A percentile compares a stretch with the other conserved stretches of the same genome.
Evolutionary conservation across 2,113 vertebrate species (phyloP).

Genomic region (Oophaga pumilio): DNA sequence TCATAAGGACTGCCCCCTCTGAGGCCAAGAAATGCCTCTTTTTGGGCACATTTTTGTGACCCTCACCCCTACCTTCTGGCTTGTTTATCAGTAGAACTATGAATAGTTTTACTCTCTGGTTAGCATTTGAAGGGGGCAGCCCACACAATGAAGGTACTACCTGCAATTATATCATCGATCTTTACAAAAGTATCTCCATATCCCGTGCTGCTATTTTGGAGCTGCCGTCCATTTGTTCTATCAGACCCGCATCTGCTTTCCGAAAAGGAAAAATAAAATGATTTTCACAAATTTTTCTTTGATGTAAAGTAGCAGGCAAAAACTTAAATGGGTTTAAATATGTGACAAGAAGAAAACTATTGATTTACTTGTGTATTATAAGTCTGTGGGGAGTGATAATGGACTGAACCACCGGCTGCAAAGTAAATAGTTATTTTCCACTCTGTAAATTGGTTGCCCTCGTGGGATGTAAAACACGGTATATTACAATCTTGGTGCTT

Average conservation of each 20-base stretch:
- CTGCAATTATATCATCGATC: too few relatives aligned
- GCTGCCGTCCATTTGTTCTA: not conserved
- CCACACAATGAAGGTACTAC: too few relatives aligned
- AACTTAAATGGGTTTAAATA: slow-evolving; percentile 2
- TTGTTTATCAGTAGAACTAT: too few relatives aligned
- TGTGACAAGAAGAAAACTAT: slow-evolving; percentile 14
- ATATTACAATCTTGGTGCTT: not conserved
- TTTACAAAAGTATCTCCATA: too few relatives aligned
- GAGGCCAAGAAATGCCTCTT: too few relatives aligned
- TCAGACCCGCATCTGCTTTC: not conserved
- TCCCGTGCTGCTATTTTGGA: not conserved
- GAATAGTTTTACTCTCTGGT: too few relatives aligned
- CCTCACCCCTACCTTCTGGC: too few relatives aligned
- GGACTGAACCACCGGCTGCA: not conserved
- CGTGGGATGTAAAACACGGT: not conserved
- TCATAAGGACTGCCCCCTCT: too few relatives aligned
- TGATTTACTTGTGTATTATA: slow-evolving; percentile 5
- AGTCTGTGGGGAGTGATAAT: slow-evolving; percentile 30
- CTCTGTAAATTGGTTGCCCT: slow-evolving; percentile 27
- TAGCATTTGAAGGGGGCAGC: too few relatives aligned
- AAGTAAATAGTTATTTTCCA: not conserved
- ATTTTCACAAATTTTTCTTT: not conserved
- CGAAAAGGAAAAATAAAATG: not conserved
- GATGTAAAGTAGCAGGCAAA: not conserved
- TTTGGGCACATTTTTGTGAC: too few relatives aligned